Base-by-base conservation (phyloP, 2,888 invertebrate genomes). In the Lathronympha strigana region DNA sequence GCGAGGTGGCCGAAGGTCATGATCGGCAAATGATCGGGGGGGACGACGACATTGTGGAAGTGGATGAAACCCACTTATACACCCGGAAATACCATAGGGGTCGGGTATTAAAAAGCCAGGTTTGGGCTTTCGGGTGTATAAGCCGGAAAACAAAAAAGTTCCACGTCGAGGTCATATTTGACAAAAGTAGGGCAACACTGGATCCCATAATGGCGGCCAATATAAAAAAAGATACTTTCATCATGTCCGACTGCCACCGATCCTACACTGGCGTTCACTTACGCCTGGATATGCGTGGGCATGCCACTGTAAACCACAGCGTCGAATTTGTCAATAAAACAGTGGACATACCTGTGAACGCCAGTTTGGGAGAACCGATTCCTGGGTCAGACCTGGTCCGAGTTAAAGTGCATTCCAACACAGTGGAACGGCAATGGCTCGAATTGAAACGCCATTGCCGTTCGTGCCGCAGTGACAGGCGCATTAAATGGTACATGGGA, bases 41-140 rank as follows among this genome's bases (percentile, higher is more conserved):
- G 0, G 17, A 6, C 1, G 9, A 31, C 2, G 57, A 57, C n/a
- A 3, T 57, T 4, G 57, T 57, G 0, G 57, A 57, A 4, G 57
- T 57, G 11, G 43, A 57, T 13, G 57, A 57, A n/a, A 45, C 31
- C 1, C 45, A 57, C 31, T 9, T 57, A 1, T 57, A 57, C 31
- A 57, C 57, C 2, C 21, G 31, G 1, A 57, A 57, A 5, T 57
- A 57, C 17, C 13, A 57, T n/a, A 2, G 43, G 31, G 45, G 57
- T 0, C 57, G 57, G n/a, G 4, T 57, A 0, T 3, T 57, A 0
- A 28, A 33, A 15, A 28, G 21, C n/a, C 57, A 57, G 3, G 21
- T 9, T 1, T 43, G 25, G 55, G 25, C 40, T 5, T 55, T 55
- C 17, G 55, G 55, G 13, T 55, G 40, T 28, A 21, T 51, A 0